Evolutionary conservation across 1,140 invertebrate species (phyloP).

Genomic region (Drosophila kanapiae): DNA sequence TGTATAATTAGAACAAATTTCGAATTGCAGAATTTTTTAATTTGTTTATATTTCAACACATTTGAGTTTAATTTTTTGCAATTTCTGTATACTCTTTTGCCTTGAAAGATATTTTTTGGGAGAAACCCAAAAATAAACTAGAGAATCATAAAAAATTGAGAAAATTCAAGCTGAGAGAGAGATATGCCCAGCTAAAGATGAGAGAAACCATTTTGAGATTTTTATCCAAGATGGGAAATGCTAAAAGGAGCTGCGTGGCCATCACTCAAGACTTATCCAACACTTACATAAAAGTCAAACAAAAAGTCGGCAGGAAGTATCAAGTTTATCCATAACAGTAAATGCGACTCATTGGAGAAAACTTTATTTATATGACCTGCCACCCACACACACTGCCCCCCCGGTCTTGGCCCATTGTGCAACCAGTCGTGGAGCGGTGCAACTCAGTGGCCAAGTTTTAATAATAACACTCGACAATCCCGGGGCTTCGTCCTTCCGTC

Average conservation of each 20-base stretch:
- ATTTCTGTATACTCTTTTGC: slow-evolving; percentile 15
- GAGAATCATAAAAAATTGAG: neutral
- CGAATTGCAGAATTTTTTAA: neutral
- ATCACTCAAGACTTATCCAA: slow-evolving; percentile 30
- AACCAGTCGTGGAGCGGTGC: slow-evolving; percentile 35
- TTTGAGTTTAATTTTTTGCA: slow-evolving; percentile 31
- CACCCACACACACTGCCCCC: neutral
- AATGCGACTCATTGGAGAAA: slow-evolving; percentile 52
- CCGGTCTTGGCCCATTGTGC: slow-evolving; percentile 25
- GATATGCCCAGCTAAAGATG: slow-evolving; percentile 13
- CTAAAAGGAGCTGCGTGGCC: neutral
- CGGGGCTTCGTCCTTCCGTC: slow-evolving; percentile 8
- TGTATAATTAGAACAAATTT: neutral
- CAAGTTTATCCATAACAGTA: slow-evolving; percentile 63
- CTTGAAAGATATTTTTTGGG: slow-evolving; percentile 45
- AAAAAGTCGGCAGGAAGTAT: slow-evolving; percentile 25
- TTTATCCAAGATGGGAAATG: neutral
- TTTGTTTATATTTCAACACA: slow-evolving; percentile 11
- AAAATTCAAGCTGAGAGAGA: neutral
- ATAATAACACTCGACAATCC: slow-evolving; percentile 52
- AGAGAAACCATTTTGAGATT: slow-evolving; percentile 11
- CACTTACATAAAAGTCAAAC: slow-evolving; percentile 58
- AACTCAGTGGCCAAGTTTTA: slow-evolving; percentile 62
- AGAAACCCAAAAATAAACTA: slow-evolving; percentile 45
- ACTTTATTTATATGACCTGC: slow-evolving; percentile 28